phyloP scores from a whole-genome alignment of 2,797 vertebrate species.

The Rousettus madagascariensis region DNA sequence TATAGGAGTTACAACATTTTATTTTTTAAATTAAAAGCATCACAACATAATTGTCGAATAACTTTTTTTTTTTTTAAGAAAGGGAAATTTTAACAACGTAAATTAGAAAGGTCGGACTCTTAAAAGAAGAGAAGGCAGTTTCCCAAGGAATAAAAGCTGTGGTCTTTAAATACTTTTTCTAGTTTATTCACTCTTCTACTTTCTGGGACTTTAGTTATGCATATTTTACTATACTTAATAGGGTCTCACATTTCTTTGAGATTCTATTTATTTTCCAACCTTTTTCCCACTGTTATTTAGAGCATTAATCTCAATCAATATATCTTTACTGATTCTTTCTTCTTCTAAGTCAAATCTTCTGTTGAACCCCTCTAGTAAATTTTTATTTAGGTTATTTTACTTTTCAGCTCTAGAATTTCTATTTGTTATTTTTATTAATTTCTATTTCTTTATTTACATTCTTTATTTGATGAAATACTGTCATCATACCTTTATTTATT shows the following conservation, averaged over 20 bases:
- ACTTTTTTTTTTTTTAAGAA: background rate
- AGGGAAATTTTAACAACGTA: background rate
- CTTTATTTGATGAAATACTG: background rate
- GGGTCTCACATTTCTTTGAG: background rate
- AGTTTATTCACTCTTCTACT: background rate
- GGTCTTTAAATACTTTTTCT: background rate
- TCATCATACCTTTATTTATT: background rate
- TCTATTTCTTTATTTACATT: background rate
- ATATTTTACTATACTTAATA: background rate
- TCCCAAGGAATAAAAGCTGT: background rate
- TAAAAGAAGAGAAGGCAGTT: background rate
- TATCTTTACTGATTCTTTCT: background rate
- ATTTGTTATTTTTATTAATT: background rate
- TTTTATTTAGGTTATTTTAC: conserved; percentile 5
- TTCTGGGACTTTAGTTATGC: background rate
- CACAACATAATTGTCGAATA: background rate
- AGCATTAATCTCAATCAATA: background rate
- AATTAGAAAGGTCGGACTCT: background rate
- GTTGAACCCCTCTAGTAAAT: background rate
- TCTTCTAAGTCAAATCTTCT: background rate
- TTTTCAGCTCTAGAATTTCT: background rate
- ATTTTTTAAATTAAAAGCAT: background rate
- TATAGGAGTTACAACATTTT: background rate
- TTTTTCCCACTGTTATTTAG: background rate
- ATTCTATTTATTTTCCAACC: background rate